These are phyloP conservation scores for Mus pahari DNA, from an alignment of 2,113 vertebrate genomes.

Conservation along the genomic window DNA sequence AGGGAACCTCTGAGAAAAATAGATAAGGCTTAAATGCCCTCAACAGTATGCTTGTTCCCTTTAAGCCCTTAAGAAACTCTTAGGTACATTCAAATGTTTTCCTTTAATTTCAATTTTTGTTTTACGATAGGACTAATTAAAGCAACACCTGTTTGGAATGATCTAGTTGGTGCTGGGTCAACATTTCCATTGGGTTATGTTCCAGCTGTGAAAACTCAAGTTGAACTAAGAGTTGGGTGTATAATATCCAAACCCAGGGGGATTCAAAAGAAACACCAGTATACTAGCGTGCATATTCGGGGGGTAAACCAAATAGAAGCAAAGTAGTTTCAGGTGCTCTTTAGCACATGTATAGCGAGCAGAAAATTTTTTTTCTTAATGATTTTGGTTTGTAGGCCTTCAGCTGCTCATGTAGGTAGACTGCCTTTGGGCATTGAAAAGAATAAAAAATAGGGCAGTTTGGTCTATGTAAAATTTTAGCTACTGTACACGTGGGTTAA, in stretches of 20 bases:
- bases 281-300: conserved; percentile 71
- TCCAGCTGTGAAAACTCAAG: conserved; percentile 90
- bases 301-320: conserved; percentile 80
- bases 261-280: conserved; percentile 77
- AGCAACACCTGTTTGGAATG: conserved; percentile 87
- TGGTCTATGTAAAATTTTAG: conserved; percentile 66
- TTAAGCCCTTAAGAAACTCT: conserved; percentile 73
- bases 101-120: conserved; percentile 84
- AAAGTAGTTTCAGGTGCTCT: conserved; percentile 83
- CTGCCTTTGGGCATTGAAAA: conserved; percentile 44
- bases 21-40: conserved; percentile 71
- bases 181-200: conserved; percentile 89
- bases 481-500: conserved; percentile 50
- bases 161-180: conserved; percentile 86
- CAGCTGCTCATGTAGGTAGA: conserved; percentile 49
- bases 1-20: conserved; percentile 54
- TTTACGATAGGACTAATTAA: conserved; percentile 86
- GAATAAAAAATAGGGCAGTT: conserved; percentile 41
- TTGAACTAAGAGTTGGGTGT: conserved; percentile 84
- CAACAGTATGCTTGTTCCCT: conserved; percentile 73
- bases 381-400: conserved; percentile 57
- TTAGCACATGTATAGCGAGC: conserved; percentile 69
- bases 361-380: conserved; percentile 58
- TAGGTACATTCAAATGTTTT: conserved; percentile 75
- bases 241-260: conserved; percentile 83